Evolutionary conservation across 2,113 vertebrate genomes (phyloP), one percentile per base, ranked within the genome.

Genomic region (Upupa epops): DNA sequence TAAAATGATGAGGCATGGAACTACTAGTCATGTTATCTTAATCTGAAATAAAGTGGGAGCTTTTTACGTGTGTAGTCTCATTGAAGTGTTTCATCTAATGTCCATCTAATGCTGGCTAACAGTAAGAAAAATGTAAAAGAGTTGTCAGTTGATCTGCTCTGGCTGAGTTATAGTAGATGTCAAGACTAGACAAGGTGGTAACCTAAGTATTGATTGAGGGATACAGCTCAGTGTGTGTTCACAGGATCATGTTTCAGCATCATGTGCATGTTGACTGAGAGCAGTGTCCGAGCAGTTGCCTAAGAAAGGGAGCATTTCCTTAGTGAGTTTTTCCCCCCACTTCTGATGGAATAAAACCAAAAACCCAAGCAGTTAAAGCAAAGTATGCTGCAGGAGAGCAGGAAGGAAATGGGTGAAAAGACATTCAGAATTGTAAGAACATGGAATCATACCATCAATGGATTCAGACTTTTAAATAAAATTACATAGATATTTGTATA

Each of bases 341-440:
- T 88, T 95, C 66, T 78, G 34, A 64, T 77, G 77, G 51, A 70
- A 29, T 5, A 76, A 73, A 91, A 40, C 9, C n/a, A 42, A 54
- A 72, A 89, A 89, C 31, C 8, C 29, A 80, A 92, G 18, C 28
- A 73, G 29, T 16, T 86, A 63, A 93, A 68, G 18, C 11, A 74
- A 64, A 63, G 9, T 31, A 16, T n/a, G 55, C 7, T 45, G 46
- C 58, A 42, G 32, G 17, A 80, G 6, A 10, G 7, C 9, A 80
- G n/a, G 9, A 45, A 56, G 32, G 54, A 83, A 91, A 45, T 59
- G 9, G 68, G 15, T 36, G n/a, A 79, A 58, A 76, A 85, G 20
- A 46, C 3, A 42, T 85, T 83, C 21, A 51, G 31, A 77, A 58
- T 26, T 55, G 25, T 31, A 3, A 84, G 32, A 2, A 13, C 19